Percentiles rank a stretch among this genome's conserved stretches.
Conservation (phyloP, 2,113 vertebrate genomes). For the Oreochromis spilurus region DNA sequence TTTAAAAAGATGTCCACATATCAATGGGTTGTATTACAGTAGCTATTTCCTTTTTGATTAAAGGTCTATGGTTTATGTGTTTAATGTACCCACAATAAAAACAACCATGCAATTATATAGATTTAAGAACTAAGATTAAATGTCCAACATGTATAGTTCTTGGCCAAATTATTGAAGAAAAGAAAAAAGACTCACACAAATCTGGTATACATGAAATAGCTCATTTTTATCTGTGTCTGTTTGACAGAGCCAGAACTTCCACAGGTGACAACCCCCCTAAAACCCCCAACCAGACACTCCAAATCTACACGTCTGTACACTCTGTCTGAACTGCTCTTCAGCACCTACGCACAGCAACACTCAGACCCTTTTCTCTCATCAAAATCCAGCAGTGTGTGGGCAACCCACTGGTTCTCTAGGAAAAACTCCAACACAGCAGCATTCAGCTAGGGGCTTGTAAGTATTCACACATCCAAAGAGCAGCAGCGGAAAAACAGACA, state of each 20-base stretch:
- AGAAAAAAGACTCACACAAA: neutral
- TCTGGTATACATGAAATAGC: neutral
- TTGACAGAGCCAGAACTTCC: neutral
- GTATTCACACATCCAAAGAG: neutral
- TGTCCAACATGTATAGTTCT: neutral
- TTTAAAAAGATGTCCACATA: neutral
- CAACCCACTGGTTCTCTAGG: neutral
- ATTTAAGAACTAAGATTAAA: neutral
- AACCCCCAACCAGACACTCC: neutral
- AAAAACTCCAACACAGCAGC: neutral
- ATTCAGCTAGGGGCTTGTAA: neutral
- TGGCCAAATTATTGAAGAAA: accelerated
- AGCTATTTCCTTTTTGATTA: neutral
- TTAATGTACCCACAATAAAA: neutral
- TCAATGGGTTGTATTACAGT: neutral
- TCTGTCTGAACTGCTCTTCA: neutral
- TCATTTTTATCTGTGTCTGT: neutral
- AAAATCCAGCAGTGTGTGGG: neutral
- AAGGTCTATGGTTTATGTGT: neutral
- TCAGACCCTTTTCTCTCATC: neutral
- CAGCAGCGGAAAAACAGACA: neutral
- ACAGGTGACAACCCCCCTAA: neutral
- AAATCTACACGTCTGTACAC: neutral
- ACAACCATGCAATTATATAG: accelerated
- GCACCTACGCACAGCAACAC: neutral